Percentiles rank a stretch among this genome's conserved stretches.
These are phyloP conservation scores for Heliothis subflexa DNA, from an alignment of 1,140 invertebrate species.

Conservation along the genomic window DNA sequence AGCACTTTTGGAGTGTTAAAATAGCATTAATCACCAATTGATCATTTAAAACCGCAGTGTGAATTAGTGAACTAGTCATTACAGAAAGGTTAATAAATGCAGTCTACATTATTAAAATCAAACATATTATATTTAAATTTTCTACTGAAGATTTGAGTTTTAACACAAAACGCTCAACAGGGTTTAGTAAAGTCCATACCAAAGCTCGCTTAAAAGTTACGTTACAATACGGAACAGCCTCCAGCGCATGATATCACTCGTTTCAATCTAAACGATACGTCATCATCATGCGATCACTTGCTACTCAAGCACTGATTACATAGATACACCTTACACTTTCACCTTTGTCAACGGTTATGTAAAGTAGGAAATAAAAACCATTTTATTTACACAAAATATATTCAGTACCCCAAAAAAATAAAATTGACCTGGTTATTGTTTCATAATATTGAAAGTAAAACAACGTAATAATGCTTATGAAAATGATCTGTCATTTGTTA, in stretches of 20 bases:
- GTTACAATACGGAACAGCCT: constrained; percentile 20
- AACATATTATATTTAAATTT: too few species aligned
- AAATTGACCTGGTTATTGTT: background rate
- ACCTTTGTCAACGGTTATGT: background rate
- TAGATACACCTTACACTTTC: constrained; percentile 22
- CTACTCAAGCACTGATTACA: background rate
- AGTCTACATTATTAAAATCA: too few species aligned
- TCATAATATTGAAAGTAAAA: too few species aligned
- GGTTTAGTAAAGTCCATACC: background rate
- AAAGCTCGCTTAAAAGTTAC: constrained; percentile 2
- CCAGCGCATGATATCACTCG: constrained; percentile 52
- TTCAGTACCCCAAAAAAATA: background rate
- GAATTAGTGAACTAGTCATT: too few species aligned
- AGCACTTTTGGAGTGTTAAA: too few species aligned
- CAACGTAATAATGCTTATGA: background rate
- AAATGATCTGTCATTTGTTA: background rate
- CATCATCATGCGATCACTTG: constrained; percentile 24
- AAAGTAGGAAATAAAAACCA: constrained; percentile 1
- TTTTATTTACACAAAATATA: constrained; percentile 9
- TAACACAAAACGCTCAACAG: background rate
- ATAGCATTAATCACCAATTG: too few species aligned
- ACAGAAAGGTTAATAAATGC: too few species aligned
- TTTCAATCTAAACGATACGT: constrained; percentile 38
- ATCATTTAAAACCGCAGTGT: too few species aligned
- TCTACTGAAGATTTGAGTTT: too few species aligned